These are phyloP conservation scores for Panulirus ornatus DNA, from an alignment of 1,140 invertebrate genomes.

Conservation along the genomic window DNA sequence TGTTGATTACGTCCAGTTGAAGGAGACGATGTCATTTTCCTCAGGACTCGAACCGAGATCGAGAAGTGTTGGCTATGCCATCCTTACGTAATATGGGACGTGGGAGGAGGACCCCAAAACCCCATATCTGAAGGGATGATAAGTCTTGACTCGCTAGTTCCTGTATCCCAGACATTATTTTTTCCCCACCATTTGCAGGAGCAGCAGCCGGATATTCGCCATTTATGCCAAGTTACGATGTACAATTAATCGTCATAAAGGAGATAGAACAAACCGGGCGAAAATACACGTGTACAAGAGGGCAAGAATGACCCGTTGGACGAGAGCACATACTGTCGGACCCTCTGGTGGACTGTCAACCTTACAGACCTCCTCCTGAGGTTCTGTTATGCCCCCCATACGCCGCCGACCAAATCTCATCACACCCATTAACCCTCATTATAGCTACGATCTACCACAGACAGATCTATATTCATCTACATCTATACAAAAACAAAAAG, in stretches of 20 bases:
- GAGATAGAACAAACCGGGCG: slow-evolving; percentile 10
- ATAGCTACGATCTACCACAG: background rate
- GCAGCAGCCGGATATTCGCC: background rate
- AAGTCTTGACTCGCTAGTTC: too few relatives aligned
- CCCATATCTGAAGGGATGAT: too few relatives aligned
- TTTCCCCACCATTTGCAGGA: background rate
- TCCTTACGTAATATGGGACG: too few relatives aligned
- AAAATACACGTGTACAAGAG: background rate
- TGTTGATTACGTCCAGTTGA: too few relatives aligned
- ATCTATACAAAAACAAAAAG: too few relatives aligned
- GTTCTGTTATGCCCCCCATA: background rate
- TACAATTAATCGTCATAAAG: slow-evolving; percentile 51
- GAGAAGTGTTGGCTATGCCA: too few relatives aligned
- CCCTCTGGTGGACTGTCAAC: too few relatives aligned
- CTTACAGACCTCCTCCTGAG: background rate
- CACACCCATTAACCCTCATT: background rate
- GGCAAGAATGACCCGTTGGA: slow-evolving; percentile 11
- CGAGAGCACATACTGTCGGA: background rate
- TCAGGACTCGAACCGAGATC: too few relatives aligned
- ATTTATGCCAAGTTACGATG: slow-evolving; percentile 17
- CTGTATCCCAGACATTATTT: too few relatives aligned
- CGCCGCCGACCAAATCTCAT: background rate
- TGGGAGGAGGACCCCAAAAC: too few relatives aligned
- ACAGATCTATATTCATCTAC: too few relatives aligned
- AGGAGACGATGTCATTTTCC: too few relatives aligned